phyloP scores from a whole-genome alignment of 2,113 vertebrate genomes.

The Elaphurus davidianus region DNA sequence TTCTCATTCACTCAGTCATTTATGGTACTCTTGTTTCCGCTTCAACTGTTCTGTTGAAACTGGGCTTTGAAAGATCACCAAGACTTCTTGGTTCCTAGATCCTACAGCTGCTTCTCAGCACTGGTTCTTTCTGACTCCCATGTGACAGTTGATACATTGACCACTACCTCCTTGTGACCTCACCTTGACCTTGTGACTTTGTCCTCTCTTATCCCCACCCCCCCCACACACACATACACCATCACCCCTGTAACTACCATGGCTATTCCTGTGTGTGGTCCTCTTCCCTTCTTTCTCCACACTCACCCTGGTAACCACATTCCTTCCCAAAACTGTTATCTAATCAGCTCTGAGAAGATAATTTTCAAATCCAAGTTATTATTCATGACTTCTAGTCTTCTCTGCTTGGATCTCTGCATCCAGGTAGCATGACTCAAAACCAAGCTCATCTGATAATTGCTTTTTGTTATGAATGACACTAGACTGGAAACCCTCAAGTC shows the following conservation, averaged over 20 bases:
- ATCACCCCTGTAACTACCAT: background rate
- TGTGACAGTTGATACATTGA: background rate
- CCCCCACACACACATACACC: background rate
- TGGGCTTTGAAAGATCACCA: background rate
- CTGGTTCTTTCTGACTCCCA: background rate
- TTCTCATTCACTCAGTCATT: background rate
- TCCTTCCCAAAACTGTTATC: background rate
- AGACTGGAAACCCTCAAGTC: background rate
- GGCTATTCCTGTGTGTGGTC: background rate
- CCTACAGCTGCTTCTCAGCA: background rate
- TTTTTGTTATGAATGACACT: background rate
- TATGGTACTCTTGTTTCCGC: background rate
- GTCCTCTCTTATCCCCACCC: background rate
- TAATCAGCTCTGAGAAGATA: background rate
- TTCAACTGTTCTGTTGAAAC: background rate
- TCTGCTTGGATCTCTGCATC: background rate
- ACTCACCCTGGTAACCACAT: background rate
- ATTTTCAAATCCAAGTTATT: background rate
- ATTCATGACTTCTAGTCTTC: background rate
- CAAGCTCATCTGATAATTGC: background rate
- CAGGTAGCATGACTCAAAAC: background rate
- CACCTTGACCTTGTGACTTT: background rate
- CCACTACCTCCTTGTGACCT: background rate
- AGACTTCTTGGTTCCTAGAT: background rate
- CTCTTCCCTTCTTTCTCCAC: background rate